A percentile compares a stretch with the other conserved stretches of the same genome.
Evolutionary conservation across 2,888 invertebrate species (phyloP).

Genomic region (Scotopteryx bipunctaria): DNA sequence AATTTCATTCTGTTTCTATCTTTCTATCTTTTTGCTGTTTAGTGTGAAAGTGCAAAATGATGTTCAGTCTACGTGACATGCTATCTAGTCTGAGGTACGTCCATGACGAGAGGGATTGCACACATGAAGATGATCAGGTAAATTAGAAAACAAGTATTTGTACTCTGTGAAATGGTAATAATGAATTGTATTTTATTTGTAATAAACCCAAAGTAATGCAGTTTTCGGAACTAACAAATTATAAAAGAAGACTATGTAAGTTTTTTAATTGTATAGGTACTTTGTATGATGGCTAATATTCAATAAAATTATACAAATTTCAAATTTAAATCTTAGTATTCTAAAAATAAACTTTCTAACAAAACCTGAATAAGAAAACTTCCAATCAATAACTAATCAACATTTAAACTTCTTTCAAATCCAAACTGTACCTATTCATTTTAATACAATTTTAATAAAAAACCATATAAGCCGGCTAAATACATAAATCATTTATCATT

Average conservation of each 20-base stretch:
- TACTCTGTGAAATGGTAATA: slow-evolving; percentile 10
- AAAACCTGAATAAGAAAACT: neutral
- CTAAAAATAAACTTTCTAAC: too few relatives aligned
- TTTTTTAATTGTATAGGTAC: too few relatives aligned
- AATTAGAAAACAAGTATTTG: slow-evolving; percentile 30
- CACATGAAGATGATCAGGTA: slow-evolving; percentile 54
- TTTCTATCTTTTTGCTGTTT: slow-evolving; percentile 39
- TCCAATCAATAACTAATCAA: slow-evolving; percentile 3
- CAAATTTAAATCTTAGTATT: too few relatives aligned
- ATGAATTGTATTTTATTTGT: neutral
- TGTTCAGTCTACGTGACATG: slow-evolving; percentile 73
- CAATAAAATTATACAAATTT: too few relatives aligned
- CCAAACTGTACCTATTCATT: slow-evolving; percentile 4
- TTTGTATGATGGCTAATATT: too few relatives aligned
- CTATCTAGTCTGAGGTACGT: slow-evolving; percentile 65
- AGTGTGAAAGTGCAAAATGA: slow-evolving; percentile 54
- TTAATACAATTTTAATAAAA: slow-evolving; percentile 13
- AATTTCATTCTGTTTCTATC: slow-evolving; percentile 30
- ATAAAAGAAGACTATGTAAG: too few relatives aligned
- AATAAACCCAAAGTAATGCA: too few relatives aligned
- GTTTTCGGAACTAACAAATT: too few relatives aligned
- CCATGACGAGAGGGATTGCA: slow-evolving; percentile 64
- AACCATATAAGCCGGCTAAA: slow-evolving; percentile 19
- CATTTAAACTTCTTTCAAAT: slow-evolving; percentile 3
- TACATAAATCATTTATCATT: slow-evolving; percentile 36